Base-by-base conservation (phyloP, 37 sponge, comb jelly and placozoan species). In the Cliona cf. orientalis region DNA sequence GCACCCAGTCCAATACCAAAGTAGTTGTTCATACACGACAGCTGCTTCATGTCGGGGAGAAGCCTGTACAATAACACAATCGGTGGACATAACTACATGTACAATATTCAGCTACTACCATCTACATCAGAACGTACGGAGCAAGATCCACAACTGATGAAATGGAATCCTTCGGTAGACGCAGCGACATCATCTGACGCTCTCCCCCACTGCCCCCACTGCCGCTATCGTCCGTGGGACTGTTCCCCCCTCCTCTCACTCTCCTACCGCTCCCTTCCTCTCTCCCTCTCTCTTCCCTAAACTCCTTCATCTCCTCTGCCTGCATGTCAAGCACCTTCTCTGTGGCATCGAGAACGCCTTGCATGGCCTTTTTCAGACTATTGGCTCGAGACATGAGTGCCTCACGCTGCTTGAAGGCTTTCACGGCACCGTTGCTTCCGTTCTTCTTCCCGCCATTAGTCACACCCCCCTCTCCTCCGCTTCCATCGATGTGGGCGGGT, bases 1-100 rank as follows among this genome's bases (percentile, higher is more conserved):
- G 98, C 98, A 81, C 90, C 98, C 45, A 97, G 67, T 40, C 98
- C 98, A 45, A 97, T 79, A 1, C 98, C 98, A 67, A 92, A 90
- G 76, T 97, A 97, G 70, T 95, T 97, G 80, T 97, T 97, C 93
- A 97, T 97, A 14, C 88, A 75, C 2, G 73, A 65, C n/a, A 94
- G 32, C 59, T 97, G 95, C 33, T 74, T 84, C 65, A 80, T 61
- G 32, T 83, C 81, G 2, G 71, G 68, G n/a, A 78, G 42, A 62
- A 37, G 45, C 21, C 86, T 85, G 58, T 22, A 49, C 21, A 42
- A 28, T 12, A 71, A 9, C 22, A 9, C 49, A 23, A 23, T 67
- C 11, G 23, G 7, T 67, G 69, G 23, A 67, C 38, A 12, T 35
- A 67, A 37, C 40, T 67, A 37, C 69, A 67, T 5, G 40, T 38